Evolutionary conservation across 2,888 invertebrate genomes (phyloP).

Genomic region (Unio delphinus): DNA sequence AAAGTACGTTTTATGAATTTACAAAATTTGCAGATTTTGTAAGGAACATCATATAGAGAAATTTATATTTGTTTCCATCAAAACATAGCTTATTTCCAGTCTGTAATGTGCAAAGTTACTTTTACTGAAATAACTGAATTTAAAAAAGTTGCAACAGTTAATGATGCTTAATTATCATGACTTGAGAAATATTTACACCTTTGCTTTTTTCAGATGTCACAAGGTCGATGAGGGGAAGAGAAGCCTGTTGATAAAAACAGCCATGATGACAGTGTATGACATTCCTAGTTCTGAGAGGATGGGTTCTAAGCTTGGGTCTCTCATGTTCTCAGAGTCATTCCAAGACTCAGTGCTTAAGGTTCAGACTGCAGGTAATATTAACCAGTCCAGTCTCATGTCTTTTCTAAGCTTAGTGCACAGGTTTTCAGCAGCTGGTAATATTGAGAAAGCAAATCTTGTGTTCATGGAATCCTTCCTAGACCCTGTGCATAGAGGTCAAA

Average conservation of each 20-base stretch:
- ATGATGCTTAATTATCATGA: no score
- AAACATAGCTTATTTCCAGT: neutral
- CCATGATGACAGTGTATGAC: conserved; percentile 52
- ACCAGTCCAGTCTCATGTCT: neutral
- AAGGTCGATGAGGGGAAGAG: conserved; percentile 31
- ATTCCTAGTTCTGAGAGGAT: conserved; percentile 45
- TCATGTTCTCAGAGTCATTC: conserved; percentile 66
- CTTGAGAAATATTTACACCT: no score
- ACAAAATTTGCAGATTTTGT: no score
- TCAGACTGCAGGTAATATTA: conserved; percentile 36
- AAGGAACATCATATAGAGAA: neutral
- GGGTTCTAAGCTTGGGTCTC: conserved; percentile 48
- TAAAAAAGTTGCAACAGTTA: no score
- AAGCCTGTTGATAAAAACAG: conserved; percentile 46
- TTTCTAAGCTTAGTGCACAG: no score
- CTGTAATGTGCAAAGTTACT: neutral
- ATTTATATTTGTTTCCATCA: neutral
- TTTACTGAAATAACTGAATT: neutral
- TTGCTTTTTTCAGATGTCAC: conserved; percentile 5
- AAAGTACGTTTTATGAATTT: no score
- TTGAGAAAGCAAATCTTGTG: no score
- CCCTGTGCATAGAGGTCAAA: no score
- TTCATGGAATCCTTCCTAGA: no score
- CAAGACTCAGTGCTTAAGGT: conserved; percentile 60
- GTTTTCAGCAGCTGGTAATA: no score